Conservation (phyloP, 2,888 invertebrate genomes). For the Polymixis flavicincta region DNA sequence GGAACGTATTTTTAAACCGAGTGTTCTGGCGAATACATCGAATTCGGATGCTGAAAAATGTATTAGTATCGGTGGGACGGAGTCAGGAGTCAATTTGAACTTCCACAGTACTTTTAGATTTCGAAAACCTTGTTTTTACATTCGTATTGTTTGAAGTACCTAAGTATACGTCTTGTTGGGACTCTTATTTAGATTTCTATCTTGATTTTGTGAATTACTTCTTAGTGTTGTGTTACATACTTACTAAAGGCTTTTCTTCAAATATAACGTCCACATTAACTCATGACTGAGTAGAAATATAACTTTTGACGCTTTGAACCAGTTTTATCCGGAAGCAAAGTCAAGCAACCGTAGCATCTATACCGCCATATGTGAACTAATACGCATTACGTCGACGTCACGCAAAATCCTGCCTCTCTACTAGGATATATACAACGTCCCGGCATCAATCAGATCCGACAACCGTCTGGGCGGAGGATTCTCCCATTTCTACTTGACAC, state of each 20-base stretch:
- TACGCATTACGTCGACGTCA: too few species aligned
- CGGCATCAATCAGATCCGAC: too few species aligned
- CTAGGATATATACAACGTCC: too few species aligned
- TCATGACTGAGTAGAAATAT: not conserved
- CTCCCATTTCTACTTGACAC: too few species aligned
- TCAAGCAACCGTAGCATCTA: constrained; percentile 12
- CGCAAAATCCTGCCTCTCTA: too few species aligned
- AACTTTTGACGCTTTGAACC: not conserved
- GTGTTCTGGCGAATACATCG: constrained; percentile 41
- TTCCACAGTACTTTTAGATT: not conserved
- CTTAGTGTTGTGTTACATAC: not conserved
- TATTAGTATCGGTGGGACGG: constrained; percentile 16
- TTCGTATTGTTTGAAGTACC: not conserved
- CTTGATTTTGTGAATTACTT: not conserved
- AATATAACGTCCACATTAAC: not conserved
- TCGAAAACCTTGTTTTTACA: not conserved
- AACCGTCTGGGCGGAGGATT: too few species aligned
- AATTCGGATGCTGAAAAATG: constrained; percentile 37
- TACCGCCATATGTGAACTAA: too few species aligned
- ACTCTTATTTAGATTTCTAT: not conserved
- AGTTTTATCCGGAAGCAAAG: constrained; percentile 7
- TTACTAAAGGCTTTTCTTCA: not conserved
- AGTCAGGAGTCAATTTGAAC: constrained; percentile 16
- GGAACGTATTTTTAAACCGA: constrained; percentile 64
- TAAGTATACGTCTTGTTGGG: not conserved